Base-by-base conservation (phyloP, 2,888 invertebrate species). In the Venustoraphidia nigricollis region DNA sequence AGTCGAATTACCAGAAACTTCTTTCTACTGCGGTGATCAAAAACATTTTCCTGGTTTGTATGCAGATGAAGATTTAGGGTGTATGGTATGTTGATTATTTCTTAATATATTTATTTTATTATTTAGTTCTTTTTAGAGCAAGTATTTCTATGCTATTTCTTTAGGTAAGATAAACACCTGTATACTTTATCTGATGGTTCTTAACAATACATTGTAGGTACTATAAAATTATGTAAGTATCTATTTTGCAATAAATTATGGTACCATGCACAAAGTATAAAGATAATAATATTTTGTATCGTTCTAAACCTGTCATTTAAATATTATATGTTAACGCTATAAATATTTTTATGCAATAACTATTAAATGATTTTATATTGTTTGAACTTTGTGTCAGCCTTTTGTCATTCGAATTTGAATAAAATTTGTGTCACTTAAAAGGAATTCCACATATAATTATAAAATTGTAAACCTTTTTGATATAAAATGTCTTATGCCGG, bases 1-100 rank as follows among this genome's bases (percentile, higher is more conserved):
- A 55, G 89, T 89, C 0, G 88, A 88, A 58, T 67, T 90, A 17
- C 90, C 90, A 0, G 83, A 83, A 38, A 90, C 91, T 0, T 80
- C 74, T 50, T 91, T 91, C 66, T 80, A 83, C 53, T 91, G 91
- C 60, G 86, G 87, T 0, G 84, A 88, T 58, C 91, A 91, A 62
- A 89, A 89, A 60, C 89, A 90, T 66, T 90, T 91, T 62, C 91
- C 91, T 0, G 91, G 91, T 38, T 68, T 91, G 10, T 91, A 91
- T 56, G 90, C 86, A 0, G 91, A 91, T 58, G 86, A 88, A 59
- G 84, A 83, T 66, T 72, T 91, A 37, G 90, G 89, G 14, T 91
- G 91, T 66, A 90, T 91, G 90, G 91, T 90, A 62, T 76, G 75
- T 10, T 9, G 45, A n/a, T 36, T 27, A 17, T n/a, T 42, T 34